Conservation (phyloP, 2,888 invertebrate species). For the Thera obeliscata region DNA sequence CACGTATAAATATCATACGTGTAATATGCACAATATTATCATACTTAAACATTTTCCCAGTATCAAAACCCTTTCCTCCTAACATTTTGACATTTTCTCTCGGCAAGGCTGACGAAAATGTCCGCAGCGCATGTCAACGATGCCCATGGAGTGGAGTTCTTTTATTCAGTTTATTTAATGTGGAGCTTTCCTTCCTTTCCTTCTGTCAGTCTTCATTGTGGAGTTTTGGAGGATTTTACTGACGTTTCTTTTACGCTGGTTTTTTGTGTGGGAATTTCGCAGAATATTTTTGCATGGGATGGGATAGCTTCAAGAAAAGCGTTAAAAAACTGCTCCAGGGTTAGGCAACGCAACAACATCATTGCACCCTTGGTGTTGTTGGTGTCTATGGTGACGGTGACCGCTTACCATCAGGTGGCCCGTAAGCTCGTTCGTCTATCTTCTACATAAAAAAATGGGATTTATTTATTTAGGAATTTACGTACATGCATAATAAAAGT, state of each 20-base stretch:
- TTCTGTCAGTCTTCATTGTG: conserved; percentile 65
- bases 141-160: conserved; percentile 52
- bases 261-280: conserved; percentile 1
- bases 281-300: too few relatives aligned
- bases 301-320: too few relatives aligned
- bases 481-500: too few relatives aligned
- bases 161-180: conserved; percentile 61
- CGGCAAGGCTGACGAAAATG: conserved; percentile 53
- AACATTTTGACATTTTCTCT: conserved; percentile 57
- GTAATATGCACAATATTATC: neutral
- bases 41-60: conserved; percentile 32
- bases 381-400: too few relatives aligned
- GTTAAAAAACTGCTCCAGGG: too few relatives aligned
- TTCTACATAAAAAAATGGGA: too few relatives aligned
- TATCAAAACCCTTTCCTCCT: conserved; percentile 52
- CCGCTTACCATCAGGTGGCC: too few relatives aligned
- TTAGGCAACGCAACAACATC: too few relatives aligned
- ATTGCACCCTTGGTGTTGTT: too few relatives aligned
- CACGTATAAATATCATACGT: too few relatives aligned
- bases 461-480: too few relatives aligned
- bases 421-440: too few relatives aligned
- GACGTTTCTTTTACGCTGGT: conserved; percentile 58
- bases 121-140: conserved; percentile 53
- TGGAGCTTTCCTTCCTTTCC: conserved; percentile 46
- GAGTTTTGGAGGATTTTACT: conserved; percentile 21